Conservation (phyloP, 2,888 invertebrate genomes). For the Mimumesa dahlbomi region DNA sequence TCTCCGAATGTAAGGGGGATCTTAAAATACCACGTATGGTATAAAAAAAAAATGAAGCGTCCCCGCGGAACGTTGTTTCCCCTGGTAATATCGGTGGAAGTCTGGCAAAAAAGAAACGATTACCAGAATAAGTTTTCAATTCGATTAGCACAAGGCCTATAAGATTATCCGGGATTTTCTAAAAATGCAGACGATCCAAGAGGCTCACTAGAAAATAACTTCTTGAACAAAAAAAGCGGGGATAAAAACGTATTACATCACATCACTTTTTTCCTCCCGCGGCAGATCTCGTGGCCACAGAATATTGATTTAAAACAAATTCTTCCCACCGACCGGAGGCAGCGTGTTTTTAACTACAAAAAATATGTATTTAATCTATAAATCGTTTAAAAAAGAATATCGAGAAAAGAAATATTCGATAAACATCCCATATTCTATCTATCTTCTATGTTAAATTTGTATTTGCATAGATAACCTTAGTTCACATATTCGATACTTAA, state of each 20-base stretch:
- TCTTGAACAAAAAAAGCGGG: slow-evolving; percentile 2
- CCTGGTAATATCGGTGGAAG: background rate
- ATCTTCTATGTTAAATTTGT: too few species aligned
- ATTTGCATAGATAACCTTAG: too few species aligned
- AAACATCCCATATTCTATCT: too few species aligned
- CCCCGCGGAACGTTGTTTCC: background rate
- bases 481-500: too few species aligned
- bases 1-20: background rate
- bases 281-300: background rate
- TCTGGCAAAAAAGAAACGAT: background rate
- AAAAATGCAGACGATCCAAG: background rate
- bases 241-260: slow-evolving; percentile 6
- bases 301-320: background rate
- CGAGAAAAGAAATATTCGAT: too few species aligned
- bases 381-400: too few species aligned
- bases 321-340: too few species aligned
- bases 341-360: too few species aligned
- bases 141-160: background rate
- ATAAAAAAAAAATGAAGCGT: background rate
- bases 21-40: background rate
- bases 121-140: slow-evolving; percentile 14
- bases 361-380: too few species aligned
- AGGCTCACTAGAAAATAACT: slow-evolving; percentile 6
- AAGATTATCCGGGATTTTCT: slow-evolving; percentile 27
- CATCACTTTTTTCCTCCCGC: background rate